Base-by-base conservation (phyloP, 2,888 invertebrate species). In the Keiferia lycopersicella region DNA sequence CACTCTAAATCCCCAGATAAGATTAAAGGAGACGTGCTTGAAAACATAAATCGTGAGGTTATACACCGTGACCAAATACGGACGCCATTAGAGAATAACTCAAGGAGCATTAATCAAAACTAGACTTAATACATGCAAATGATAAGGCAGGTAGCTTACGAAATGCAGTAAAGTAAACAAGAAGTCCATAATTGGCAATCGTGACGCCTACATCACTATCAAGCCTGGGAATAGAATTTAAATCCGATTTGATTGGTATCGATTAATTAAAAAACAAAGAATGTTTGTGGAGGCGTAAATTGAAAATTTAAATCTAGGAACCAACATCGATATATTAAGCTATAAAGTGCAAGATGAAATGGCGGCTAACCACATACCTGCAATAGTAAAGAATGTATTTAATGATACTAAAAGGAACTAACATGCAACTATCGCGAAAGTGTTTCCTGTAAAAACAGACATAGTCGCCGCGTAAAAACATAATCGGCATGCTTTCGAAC, bases 111-210 rank as follows among this genome's bases (percentile, higher is more conserved):
- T 68, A 67, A 70, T 70, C 69, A 70, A 65, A 64, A 60, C 58
- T 61, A 72, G 73, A 76, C 74, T 71, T 74, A 76, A 72, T 66
- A 68, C 71, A 80, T 80, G 74, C 73, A 76, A 81, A 82, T 81
- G 70, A 73, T 75, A 71, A 63, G 65, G 66, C 65, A 69, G 73
- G 74, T 77, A 74, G 69, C 65, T 82, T 79, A 73, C 74, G 76
- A 80, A 80, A 83, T 76, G 72, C 73, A 78, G 74, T 72, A 73
- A 74, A 78, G 76, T 75, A 77, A 82, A 81, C 79, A 74, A 75
- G 77, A 68, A 61, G 61, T 53, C 65, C 61, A 41, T 45, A 68
- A 62, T 64, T 65, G 69, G 66, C 61, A 56, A 38, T 30, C 62
- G 30, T 60, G 56, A 64, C 64, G 50, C 65, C 65, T 38, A 66